Conservation (phyloP, 2,888 invertebrate genomes). For the Nudaria mundana region DNA sequence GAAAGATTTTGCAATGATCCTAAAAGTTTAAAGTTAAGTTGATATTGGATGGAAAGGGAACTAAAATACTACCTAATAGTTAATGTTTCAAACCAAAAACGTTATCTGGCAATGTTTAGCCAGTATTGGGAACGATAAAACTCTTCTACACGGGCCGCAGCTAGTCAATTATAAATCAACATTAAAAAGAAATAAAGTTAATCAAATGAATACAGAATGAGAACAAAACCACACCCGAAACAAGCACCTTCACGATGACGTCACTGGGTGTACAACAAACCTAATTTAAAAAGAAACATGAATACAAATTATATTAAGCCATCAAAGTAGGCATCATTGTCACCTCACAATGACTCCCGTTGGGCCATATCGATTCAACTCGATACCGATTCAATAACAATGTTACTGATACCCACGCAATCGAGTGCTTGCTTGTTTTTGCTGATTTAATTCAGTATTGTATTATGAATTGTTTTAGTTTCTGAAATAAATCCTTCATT, state of each 20-base stretch:
- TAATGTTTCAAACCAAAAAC: too few species aligned
- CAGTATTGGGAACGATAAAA: too few species aligned
- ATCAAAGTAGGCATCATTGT: slow-evolving; percentile 34
- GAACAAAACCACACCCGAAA: slow-evolving; percentile 5
- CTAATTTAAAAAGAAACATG: slow-evolving; percentile 29
- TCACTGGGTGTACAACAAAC: slow-evolving; percentile 14
- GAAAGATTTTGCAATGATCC: too few species aligned
- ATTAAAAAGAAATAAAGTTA: too few species aligned
- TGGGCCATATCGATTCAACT: slow-evolving; percentile 38
- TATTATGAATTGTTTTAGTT: slow-evolving; percentile 4
- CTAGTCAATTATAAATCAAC: too few species aligned
- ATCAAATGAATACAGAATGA: neutral
- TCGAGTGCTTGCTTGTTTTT: slow-evolving; percentile 19
- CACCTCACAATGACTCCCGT: slow-evolving; percentile 44
- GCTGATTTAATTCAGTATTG: slow-evolving; percentile 4
- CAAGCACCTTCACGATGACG: slow-evolving; percentile 7
- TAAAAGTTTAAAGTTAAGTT: too few species aligned
- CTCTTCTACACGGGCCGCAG: too few species aligned
- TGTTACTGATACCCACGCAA: slow-evolving; percentile 42
- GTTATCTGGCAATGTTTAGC: too few species aligned
- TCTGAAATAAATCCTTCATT: too few species aligned
- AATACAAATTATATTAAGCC: slow-evolving; percentile 35
- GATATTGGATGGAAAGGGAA: too few species aligned
- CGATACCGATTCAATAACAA: slow-evolving; percentile 39
- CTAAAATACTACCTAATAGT: too few species aligned